phyloP scores from a whole-genome alignment of 2,888 invertebrate species.

The Galeopsomyia nigrocyanea region DNA sequence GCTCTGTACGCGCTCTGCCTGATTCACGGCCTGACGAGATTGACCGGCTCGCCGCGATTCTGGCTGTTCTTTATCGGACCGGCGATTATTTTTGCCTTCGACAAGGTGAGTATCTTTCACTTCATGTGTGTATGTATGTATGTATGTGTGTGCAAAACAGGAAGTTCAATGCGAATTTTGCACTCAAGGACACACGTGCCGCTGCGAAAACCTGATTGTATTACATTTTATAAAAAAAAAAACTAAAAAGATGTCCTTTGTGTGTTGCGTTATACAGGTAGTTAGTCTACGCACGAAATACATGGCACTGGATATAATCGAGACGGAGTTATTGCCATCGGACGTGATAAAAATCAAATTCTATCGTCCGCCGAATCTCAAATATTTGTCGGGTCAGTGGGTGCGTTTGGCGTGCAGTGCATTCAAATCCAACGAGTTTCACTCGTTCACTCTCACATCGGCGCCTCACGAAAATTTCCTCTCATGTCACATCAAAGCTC shows the following conservation, averaged over 20 bases:
- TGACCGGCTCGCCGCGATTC: conserved; percentile 92
- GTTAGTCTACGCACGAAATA: conserved; percentile 92
- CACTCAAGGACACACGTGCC: too few relatives aligned
- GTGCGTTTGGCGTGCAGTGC: conserved; percentile 92
- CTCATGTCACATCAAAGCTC: conserved; percentile 93
- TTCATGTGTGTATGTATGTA: too few relatives aligned
- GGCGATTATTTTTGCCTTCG: conserved; percentile 88
- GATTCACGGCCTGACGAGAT: conserved; percentile 90
- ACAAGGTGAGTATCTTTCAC: conserved; percentile 75
- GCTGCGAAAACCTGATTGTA: too few relatives aligned
- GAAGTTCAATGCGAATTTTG: too few relatives aligned
- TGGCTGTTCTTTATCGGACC: conserved; percentile 96
- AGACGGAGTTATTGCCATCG: conserved; percentile 93
- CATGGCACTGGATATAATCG: conserved; percentile 91
- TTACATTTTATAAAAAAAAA: background rate
- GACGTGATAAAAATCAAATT: conserved; percentile 96
- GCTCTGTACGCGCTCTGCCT: conserved; percentile 87
- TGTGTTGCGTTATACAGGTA: conserved; percentile 72
- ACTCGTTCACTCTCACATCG: conserved; percentile 95
- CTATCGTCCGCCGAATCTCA: conserved; percentile 94
- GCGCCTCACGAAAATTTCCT: conserved; percentile 96
- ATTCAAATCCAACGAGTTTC: conserved; percentile 90
- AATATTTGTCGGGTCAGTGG: conserved; percentile 96
- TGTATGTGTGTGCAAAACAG: too few relatives aligned
- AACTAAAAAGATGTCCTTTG: background rate